Evolutionary conservation across 2,113 vertebrate genomes (phyloP).

Genomic region (Perognathus longimembris): DNA sequence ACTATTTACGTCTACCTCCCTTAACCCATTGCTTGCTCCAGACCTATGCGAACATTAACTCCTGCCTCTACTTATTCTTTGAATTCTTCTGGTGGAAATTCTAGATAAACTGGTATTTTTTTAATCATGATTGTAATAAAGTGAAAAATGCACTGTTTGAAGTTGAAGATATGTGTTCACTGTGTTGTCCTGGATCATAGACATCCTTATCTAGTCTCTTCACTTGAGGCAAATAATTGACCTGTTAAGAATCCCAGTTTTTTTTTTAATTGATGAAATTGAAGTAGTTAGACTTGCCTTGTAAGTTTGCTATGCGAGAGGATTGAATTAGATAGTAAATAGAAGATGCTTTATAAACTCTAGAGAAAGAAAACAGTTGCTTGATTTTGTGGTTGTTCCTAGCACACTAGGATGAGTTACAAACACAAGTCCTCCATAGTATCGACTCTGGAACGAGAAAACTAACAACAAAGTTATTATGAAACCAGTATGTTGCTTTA

Average conservation of each 20-base stretch:
- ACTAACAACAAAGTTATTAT: background rate
- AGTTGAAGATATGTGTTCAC: background rate
- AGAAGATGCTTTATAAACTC: background rate
- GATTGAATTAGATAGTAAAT: background rate
- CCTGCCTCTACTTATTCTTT: constrained; percentile 46
- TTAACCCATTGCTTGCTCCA: background rate
- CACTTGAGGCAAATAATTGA: constrained; percentile 43
- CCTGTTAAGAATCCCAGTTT: background rate
- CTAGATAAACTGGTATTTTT: constrained; percentile 29
- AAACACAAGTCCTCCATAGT: background rate
- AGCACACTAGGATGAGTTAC: background rate
- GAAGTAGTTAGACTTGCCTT: background rate
- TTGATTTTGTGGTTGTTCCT: background rate
- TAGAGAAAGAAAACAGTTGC: background rate
- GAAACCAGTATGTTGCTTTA: background rate
- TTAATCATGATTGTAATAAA: background rate
- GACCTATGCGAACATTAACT: constrained; percentile 4
- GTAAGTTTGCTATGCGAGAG: background rate
- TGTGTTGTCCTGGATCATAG: background rate
- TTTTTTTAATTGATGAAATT: constrained; percentile 34
- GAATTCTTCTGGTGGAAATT: constrained; percentile 35
- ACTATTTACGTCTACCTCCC: constrained; percentile 19
- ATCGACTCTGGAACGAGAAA: background rate
- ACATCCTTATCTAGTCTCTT: background rate
- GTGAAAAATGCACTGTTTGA: background rate